Evolutionary conservation across 2,113 vertebrate genomes (phyloP).

Genomic region (Cebus imitator): DNA sequence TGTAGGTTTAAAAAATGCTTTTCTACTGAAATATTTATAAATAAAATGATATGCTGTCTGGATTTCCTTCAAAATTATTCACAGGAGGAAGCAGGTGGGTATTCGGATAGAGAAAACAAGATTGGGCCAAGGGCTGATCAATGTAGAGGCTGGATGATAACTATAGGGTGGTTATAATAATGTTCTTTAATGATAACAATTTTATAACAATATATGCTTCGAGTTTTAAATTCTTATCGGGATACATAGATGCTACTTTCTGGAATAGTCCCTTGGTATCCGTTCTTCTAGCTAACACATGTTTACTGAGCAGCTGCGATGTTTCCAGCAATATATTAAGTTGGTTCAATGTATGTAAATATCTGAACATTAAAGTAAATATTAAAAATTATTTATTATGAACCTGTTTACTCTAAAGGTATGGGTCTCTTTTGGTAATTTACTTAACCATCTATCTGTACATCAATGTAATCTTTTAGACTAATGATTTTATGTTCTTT

Average conservation of each 20-base stretch:
- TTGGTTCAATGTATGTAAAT: neutral
- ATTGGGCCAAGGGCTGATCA: neutral
- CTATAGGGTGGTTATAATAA: neutral
- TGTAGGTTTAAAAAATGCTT: neutral
- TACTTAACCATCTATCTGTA: neutral
- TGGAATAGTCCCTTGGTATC: neutral
- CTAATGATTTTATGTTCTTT: neutral
- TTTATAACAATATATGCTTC: neutral
- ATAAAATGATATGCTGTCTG: neutral
- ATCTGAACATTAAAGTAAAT: neutral
- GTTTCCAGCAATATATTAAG: neutral
- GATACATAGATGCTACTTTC: neutral
- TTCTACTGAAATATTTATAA: neutral
- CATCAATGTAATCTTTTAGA: neutral
- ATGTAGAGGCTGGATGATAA: neutral
- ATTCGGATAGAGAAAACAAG: neutral
- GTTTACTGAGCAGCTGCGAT: neutral
- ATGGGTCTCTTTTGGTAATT: neutral
- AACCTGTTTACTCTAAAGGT: neutral
- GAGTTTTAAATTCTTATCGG: neutral
- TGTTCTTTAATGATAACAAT: neutral
- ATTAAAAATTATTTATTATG: neutral
- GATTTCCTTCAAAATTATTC: neutral
- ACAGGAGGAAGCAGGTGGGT: neutral
- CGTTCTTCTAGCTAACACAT: neutral